Evolutionary conservation across 1,140 invertebrate genomes (phyloP).

Genomic region (Saccostrea echinata): DNA sequence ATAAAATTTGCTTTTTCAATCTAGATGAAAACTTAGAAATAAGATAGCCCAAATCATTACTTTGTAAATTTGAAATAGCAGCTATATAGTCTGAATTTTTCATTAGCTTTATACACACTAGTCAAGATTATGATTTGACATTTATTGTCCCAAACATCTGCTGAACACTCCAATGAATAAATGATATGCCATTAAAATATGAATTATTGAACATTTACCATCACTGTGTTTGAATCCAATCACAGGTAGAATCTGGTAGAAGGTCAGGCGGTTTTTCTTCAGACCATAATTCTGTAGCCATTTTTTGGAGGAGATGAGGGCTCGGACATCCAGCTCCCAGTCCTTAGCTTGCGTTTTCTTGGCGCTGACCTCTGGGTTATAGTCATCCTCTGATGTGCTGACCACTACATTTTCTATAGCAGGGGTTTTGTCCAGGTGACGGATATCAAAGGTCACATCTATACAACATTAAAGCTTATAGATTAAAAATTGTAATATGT

Average conservation of each 20-base stretch:
- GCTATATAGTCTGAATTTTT: not conserved
- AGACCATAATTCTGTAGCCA: slow-evolving; percentile 79
- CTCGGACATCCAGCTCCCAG: slow-evolving; percentile 76
- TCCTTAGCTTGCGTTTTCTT: slow-evolving; percentile 69
- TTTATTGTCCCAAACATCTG: not conserved
- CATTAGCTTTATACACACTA: not conserved
- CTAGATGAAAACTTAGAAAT: no score
- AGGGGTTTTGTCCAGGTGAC: slow-evolving; percentile 43
- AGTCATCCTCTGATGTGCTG: slow-evolving; percentile 59
- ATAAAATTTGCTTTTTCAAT: no score
- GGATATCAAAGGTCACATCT: slow-evolving; percentile 73
- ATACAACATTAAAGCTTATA: not conserved
- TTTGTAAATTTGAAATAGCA: no score
- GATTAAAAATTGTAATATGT: no score
- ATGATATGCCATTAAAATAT: not conserved
- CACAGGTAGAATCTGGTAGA: slow-evolving; percentile 74
- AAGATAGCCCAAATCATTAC: no score
- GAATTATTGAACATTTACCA: slow-evolving; percentile 62
- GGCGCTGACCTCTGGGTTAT: slow-evolving; percentile 68
- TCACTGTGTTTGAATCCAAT: slow-evolving; percentile 79
- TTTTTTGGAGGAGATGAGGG: slow-evolving; percentile 73
- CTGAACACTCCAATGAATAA: not conserved
- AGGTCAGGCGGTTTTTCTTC: slow-evolving; percentile 72
- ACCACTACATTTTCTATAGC: slow-evolving; percentile 22
- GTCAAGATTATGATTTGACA: not conserved